phyloP scores from a whole-genome alignment of 2,797 vertebrate genomes.

The Adelosebastes latens region DNA sequence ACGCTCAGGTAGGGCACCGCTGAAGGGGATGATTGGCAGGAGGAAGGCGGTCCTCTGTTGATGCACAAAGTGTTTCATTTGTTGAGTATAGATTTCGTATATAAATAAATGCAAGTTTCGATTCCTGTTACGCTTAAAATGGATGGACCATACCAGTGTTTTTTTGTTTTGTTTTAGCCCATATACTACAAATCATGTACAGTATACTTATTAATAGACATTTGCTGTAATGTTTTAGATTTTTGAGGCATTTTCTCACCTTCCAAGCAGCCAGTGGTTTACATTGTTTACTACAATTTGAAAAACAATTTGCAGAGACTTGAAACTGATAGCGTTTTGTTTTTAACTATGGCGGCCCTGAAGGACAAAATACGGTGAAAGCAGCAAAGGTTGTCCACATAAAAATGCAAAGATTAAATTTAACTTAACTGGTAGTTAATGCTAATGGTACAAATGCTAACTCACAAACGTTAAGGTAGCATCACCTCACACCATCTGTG shows the following conservation, averaged over 20 bases:
- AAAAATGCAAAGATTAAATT: neutral
- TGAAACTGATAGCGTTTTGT: neutral
- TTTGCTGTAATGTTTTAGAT: constrained; percentile 38
- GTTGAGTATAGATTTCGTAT: constrained; percentile 19
- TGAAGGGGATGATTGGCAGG: constrained; percentile 74
- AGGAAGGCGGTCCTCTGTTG: constrained; percentile 74
- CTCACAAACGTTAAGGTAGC: neutral
- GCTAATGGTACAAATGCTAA: too few relatives aligned
- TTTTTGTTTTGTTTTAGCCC: constrained; percentile 52
- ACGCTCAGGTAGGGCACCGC: constrained; percentile 88
- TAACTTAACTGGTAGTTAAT: neutral
- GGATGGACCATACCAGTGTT: constrained; percentile 76
- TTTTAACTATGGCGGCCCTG: neutral
- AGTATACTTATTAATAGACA: neutral
- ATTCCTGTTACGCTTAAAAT: constrained; percentile 35
- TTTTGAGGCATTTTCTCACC: neutral
- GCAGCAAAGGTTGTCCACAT: neutral
- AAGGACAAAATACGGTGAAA: constrained; percentile 4
- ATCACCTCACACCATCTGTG: neutral
- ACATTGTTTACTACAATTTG: neutral
- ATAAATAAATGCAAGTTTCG: constrained; percentile 26
- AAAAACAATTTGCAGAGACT: constrained; percentile 30
- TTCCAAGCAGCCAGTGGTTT: constrained; percentile 18
- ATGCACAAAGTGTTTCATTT: constrained; percentile 47
- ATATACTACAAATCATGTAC: constrained; percentile 53